These are phyloP conservation scores for Rhombomys opimus DNA, from an alignment of 2,113 vertebrate species.

Conservation along the genomic window DNA sequence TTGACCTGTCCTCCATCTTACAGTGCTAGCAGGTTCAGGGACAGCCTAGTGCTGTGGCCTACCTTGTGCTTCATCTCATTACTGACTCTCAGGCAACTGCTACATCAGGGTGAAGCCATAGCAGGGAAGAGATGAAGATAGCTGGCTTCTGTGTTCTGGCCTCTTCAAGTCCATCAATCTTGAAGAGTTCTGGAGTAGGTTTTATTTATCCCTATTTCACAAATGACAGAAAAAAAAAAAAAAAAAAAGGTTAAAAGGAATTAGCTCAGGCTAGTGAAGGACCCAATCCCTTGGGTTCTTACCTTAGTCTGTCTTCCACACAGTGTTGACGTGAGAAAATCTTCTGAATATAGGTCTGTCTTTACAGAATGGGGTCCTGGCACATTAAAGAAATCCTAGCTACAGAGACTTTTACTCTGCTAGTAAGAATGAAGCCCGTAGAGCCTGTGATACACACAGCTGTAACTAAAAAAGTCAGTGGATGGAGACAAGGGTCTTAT, in stretches of 20 bases:
- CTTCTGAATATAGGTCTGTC: neutral
- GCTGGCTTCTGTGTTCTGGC: neutral
- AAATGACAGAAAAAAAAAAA: neutral
- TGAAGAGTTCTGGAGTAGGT: neutral
- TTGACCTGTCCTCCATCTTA: fast-evolving
- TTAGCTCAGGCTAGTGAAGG: neutral
- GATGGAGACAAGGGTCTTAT: neutral
- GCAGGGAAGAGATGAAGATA: neutral
- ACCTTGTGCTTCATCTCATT: neutral
- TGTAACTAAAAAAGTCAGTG: neutral
- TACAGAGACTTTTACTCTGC: neutral
- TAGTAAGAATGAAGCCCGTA: neutral
- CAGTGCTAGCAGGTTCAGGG: neutral
- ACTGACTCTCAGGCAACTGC: neutral
- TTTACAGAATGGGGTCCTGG: neutral
- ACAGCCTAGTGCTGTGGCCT: fast-evolving
- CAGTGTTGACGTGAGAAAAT: neutral
- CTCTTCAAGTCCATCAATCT: neutral
- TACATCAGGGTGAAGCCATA: neutral
- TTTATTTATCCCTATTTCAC: neutral
- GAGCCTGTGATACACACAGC: neutral
- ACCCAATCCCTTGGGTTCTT: neutral
- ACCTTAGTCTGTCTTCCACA: neutral
- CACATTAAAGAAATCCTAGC: neutral
- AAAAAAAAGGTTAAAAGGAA: neutral